phyloP scores from a whole-genome alignment of 1,140 invertebrate species.

The Papilio dardanus region DNA sequence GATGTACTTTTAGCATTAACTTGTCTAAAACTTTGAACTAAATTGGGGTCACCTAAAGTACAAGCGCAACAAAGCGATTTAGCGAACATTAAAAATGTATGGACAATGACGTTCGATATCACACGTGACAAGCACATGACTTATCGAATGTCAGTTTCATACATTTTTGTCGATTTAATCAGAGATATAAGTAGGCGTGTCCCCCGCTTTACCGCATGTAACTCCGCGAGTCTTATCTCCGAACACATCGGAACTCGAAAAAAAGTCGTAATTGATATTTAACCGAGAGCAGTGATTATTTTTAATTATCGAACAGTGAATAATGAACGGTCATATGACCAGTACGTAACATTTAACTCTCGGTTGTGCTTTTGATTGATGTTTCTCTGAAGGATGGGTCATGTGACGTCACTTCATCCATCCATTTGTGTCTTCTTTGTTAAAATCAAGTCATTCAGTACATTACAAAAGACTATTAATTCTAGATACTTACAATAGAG shows the following conservation, averaged over 20 bases:
- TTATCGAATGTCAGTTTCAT: too few species aligned
- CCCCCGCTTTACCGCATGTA: constrained; percentile 13
- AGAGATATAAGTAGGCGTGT: background rate
- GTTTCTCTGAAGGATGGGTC: background rate
- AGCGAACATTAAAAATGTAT: too few species aligned
- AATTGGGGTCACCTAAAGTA: too few species aligned
- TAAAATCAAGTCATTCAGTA: constrained; percentile 18
- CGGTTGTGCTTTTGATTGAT: constrained; percentile 22
- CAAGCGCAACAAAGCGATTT: too few species aligned
- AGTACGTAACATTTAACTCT: constrained; percentile 18
- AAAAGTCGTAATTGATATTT: constrained; percentile 51
- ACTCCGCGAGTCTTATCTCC: constrained; percentile 27
- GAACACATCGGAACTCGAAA: constrained; percentile 30
- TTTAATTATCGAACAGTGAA: constrained; percentile 53
- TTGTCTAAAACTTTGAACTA: too few species aligned
- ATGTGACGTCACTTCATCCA: background rate
- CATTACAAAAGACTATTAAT: background rate
- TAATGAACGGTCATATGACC: constrained; percentile 38
- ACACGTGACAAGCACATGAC: too few species aligned
- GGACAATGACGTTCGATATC: too few species aligned
- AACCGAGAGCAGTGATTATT: constrained; percentile 54
- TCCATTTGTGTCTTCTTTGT: constrained; percentile 2
- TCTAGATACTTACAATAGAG: background rate
- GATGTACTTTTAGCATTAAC: background rate
- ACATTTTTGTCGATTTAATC: too few species aligned